Base-by-base conservation (phyloP, 2,113 vertebrate genomes). In the Malurus elegans region DNA sequence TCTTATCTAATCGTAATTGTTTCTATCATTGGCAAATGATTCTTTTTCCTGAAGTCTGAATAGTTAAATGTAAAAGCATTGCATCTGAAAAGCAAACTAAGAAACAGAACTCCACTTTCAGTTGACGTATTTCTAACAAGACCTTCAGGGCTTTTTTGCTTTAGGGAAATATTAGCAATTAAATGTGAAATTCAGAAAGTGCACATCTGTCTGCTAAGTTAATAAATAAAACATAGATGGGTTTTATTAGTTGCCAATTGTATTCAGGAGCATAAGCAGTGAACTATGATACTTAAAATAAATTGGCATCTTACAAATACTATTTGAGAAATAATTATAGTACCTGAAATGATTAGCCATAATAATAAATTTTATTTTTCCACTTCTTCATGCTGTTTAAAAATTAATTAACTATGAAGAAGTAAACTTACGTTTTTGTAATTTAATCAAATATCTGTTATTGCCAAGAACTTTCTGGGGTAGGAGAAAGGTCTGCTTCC, bases 261-360 rank as follows among this genome's bases (percentile, higher is more conserved):
- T 82, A 79, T 57, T 58, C 71, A 56, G 36, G 51, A 93, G 54
- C 23, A 54, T 56, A 86, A 47, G 64, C 72, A 85, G 47, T 94
- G 83, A 94, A 94, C 73, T 85, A 38, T 70, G 74, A 66, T 78
- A 45, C 81, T 78, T 90, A 56, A 93, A 92, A 90, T 62, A 89
- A 90, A 91, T 92, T 82, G 53, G 15, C 61, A 72, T 91, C 76
- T 91, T 93, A 65, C 54, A 94, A 72, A 85, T 81, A 47, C 26
- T 79, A 24, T 74, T 87, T 87, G 61, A 93, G 65, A 95, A 89
- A 87, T 92, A 96, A 95, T 82, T 91, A 50, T n/a, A 60, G 54
- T 69, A 65, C 38, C 69, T 84, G 86, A 79, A 83, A 88, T 84
- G 21, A 86, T 88, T 88, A 92, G 9, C 72, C 45, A 57, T 81